A percentile compares a stretch with the other conserved stretches of the same genome.
These are phyloP conservation scores for Sigmodon hispidus DNA, from an alignment of 2,113 vertebrate genomes.

Conservation along the genomic window DNA sequence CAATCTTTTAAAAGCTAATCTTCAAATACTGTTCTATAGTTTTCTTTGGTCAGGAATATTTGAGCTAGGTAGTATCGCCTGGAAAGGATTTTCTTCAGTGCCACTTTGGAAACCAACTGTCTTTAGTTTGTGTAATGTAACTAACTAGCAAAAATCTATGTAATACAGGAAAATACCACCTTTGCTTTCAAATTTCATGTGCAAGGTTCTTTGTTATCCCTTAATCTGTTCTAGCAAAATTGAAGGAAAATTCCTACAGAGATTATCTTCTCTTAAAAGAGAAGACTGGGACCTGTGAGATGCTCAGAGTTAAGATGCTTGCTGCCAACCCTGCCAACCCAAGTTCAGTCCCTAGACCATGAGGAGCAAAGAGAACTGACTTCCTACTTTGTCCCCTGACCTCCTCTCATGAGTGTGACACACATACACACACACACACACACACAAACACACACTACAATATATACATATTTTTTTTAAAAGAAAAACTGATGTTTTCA, in stretches of 20 bases:
- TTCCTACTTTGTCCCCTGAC: background rate
- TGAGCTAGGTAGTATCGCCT: background rate
- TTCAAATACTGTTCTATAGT: background rate
- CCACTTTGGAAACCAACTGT: background rate
- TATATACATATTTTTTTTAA: background rate
- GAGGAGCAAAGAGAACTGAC: background rate
- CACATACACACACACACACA: background rate
- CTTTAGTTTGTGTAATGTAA: constrained; percentile 84
- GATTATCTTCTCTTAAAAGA: constrained; percentile 20
- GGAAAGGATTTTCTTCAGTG: constrained; percentile 67
- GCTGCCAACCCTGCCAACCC: background rate
- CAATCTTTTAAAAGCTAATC: constrained; percentile 68
- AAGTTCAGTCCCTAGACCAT: background rate
- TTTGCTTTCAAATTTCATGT: background rate
- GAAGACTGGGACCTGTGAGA: background rate
- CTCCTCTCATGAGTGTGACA: background rate
- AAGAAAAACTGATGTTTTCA: background rate
- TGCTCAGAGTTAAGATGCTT: background rate
- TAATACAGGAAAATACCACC: background rate
- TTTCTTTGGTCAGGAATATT: background rate
- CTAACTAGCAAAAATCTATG: constrained; percentile 74
- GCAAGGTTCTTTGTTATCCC: background rate
- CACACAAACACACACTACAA: too few relatives aligned
- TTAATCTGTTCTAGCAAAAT: constrained; percentile 31
- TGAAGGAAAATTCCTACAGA: background rate